These are phyloP conservation scores for Sebastes fasciatus DNA, from an alignment of 2,113 vertebrate genomes.

Conservation along the genomic window DNA sequence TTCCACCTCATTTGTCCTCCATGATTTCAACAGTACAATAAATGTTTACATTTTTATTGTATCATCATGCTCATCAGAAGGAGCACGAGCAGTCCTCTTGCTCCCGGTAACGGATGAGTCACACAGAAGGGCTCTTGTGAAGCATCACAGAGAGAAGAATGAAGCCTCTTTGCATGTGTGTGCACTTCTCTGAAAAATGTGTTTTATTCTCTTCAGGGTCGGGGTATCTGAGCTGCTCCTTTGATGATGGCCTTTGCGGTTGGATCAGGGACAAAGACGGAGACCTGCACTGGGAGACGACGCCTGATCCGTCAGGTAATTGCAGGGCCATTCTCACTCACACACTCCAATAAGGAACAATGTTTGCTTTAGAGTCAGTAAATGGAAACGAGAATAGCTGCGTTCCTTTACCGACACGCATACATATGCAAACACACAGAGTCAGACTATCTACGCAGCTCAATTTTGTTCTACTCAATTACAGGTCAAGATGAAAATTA, in stretches of 20 bases:
- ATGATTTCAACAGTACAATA: constrained; percentile 18
- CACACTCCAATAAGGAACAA: not conserved
- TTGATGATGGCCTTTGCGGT: constrained; percentile 93
- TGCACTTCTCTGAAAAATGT: constrained; percentile 28
- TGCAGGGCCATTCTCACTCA: not conserved
- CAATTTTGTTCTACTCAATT: constrained; percentile 50
- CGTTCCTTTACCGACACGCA: not conserved
- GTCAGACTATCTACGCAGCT: constrained; percentile 21
- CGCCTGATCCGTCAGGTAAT: constrained; percentile 85
- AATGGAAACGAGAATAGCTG: constrained; percentile 15
- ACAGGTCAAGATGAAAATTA: constrained; percentile 61
- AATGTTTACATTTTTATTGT: constrained; percentile 29
- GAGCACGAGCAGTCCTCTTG: not conserved
- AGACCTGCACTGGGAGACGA: constrained; percentile 92
- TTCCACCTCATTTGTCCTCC: constrained; percentile 17
- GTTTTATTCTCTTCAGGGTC: constrained; percentile 79
- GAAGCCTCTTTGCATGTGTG: not conserved
- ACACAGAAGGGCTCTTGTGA: constrained; percentile 32
- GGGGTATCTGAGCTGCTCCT: constrained; percentile 91
- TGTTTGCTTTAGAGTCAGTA: constrained; percentile 17
- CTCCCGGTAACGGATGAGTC: constrained; percentile 12
- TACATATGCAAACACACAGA: not conserved
- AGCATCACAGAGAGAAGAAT: constrained; percentile 9
- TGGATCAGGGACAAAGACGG: constrained; percentile 92
- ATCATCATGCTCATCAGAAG: constrained; percentile 22